Base-by-base conservation (phyloP, 1,140 invertebrate species). In the Drosophila novamexicana region DNA sequence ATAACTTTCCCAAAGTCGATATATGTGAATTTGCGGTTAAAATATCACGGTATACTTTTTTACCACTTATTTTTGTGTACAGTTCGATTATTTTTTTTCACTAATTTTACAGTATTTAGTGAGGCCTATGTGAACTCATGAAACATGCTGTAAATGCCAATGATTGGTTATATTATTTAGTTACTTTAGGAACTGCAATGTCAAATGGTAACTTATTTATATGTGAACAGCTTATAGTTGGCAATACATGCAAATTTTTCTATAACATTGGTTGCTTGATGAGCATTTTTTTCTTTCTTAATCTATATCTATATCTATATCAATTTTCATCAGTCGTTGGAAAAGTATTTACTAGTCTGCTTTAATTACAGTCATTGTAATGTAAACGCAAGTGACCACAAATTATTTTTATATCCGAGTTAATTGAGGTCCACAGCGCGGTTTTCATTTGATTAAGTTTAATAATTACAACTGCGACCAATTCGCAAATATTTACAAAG, bases 391-490 rank as follows among this genome's bases (percentile, higher is more conserved):
- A 81, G 75, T 78, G 69, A 88, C 83, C 83, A 54, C 83, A 75
- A 88, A 79, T 83, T 65, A 89, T 88, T 86, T 86, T 86, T 86
- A 83, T 86, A 74, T 72, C 68, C 61, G 53, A 88, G 83, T 88
- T 86, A 83, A 86, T 86, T 86, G 84, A 89, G 84, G 83, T 77
- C 62, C 77, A 56, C 50, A 49, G 57, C 53, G 84, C 73, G 83
- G 80, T 89, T 88, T 80, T 77, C 74, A 80, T 88, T 88, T 89
- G 80, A 88, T 88, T 88, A 88, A 88, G 72, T 80, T 83, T 80
- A 89, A 89, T 89, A 86, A 89, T 88, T 86, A 74, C 76, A 62
- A 58, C 44, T 32, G 62, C 50, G 65, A 63, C 44, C 64, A 68
- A 70, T 72, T 61, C 56, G 36, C 53, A 82, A 86, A 88, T 88